A percentile compares a stretch with the other conserved stretches of the same genome.
Conservation (phyloP, 2,113 vertebrate species). For the Erinaceus europaeus region DNA sequence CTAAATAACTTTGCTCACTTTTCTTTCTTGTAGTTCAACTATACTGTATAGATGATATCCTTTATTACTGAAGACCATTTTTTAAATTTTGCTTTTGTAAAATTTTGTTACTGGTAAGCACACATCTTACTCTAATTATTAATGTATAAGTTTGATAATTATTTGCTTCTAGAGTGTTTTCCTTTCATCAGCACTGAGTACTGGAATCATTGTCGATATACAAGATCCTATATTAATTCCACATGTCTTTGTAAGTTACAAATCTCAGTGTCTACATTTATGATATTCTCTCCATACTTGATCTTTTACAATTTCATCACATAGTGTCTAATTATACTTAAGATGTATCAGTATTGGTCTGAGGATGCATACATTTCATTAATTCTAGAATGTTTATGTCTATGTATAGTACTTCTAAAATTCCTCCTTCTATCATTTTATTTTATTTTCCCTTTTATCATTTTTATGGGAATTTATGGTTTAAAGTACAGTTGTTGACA, state of each 20-base stretch:
- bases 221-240: neutral
- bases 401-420: too few species aligned
- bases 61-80: neutral
- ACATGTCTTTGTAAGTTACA: neutral
- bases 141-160: neutral
- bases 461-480: too few species aligned
- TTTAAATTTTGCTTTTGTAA: neutral
- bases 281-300: neutral
- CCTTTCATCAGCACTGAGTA: neutral
- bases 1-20: neutral
- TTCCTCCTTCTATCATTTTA: too few species aligned
- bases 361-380: neutral
- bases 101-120: neutral
- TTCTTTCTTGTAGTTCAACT: neutral
- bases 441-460: too few species aligned
- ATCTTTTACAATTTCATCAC: neutral
- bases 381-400: neutral
- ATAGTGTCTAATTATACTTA: neutral
- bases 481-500: too few species aligned
- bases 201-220: neutral
- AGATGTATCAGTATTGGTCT: neutral
- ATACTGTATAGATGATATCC: neutral
- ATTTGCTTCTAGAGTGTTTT: neutral
- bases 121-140: neutral
- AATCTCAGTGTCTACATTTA: neutral